These are phyloP conservation scores for Tanypteryx hageni DNA, from an alignment of 2,888 invertebrate genomes.

Conservation along the genomic window DNA sequence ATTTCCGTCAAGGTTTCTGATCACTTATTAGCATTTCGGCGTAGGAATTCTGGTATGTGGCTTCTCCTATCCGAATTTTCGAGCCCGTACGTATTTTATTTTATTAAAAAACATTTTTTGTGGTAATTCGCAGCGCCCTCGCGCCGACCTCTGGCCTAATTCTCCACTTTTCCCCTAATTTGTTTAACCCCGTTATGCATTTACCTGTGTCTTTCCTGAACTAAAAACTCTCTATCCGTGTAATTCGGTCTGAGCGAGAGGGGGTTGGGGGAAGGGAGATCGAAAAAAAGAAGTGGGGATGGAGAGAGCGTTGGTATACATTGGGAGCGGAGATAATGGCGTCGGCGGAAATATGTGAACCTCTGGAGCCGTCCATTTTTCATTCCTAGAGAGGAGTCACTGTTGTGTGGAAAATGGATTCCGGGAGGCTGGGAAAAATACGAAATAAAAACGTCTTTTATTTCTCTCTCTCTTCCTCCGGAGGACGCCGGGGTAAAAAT, in stretches of 20 bases:
- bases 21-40: too few species aligned
- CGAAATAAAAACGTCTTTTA: not conserved
- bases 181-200: conserved; percentile 5
- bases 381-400: conserved; percentile 18
- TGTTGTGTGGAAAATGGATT: conserved; percentile 15
- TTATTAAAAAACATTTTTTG: too few species aligned
- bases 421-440: not conserved
- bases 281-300: too few species aligned
- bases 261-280: not conserved
- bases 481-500: not conserved
- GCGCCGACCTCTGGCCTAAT: not conserved
- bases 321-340: not conserved
- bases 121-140: too few species aligned
- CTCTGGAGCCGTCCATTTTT: conserved; percentile 10
- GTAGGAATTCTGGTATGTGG: too few species aligned
- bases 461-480: too few species aligned
- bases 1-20: too few species aligned
- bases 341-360: not conserved
- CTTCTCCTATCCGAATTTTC: too few species aligned
- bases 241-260: not conserved
- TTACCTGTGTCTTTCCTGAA: not conserved
- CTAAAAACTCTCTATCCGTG: not conserved
- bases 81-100: too few species aligned
- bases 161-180: not conserved
- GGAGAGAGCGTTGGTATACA: not conserved